Conservation (phyloP, 2,113 vertebrate genomes). For the Amia ocellicauda region DNA sequence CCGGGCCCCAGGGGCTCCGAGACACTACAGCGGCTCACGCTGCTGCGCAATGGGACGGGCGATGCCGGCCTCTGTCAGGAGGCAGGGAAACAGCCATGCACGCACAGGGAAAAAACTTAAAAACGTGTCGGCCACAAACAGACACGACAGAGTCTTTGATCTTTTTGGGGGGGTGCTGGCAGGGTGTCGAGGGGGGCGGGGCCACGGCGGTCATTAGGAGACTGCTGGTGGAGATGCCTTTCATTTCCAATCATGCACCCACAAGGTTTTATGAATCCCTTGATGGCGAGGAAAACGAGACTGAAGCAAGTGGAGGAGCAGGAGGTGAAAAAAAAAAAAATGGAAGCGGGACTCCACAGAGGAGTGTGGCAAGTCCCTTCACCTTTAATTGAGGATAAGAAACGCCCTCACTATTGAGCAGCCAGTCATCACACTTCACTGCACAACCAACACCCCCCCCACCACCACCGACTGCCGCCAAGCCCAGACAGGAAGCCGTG, state of each 20-base stretch:
- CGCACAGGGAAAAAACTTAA: no score
- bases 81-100: not conserved
- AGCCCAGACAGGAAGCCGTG: not conserved
- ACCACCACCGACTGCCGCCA: not conserved
- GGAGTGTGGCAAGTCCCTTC: not conserved
- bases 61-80: no score
- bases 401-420: not conserved
- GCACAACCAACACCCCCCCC: not conserved
- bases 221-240: not conserved
- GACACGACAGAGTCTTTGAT: no score
- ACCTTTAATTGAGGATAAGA: not conserved
- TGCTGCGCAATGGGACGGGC: no score
- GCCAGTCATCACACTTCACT: not conserved
- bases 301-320: not conserved
- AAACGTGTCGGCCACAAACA: no score
- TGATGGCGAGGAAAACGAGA: no score
- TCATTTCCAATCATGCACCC: slow-evolving; percentile 1
- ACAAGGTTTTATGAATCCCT: no score
- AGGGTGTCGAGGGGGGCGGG: not conserved
- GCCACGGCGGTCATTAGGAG: not conserved
- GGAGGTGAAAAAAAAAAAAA: not conserved
- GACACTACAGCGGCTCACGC: slow-evolving; percentile 16
- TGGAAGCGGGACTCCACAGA: not conserved
- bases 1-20: slow-evolving; percentile 12
- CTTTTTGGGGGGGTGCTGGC: not conserved